Conservation (phyloP, 2,113 vertebrate species). For the Triplophysa rosa region DNA sequence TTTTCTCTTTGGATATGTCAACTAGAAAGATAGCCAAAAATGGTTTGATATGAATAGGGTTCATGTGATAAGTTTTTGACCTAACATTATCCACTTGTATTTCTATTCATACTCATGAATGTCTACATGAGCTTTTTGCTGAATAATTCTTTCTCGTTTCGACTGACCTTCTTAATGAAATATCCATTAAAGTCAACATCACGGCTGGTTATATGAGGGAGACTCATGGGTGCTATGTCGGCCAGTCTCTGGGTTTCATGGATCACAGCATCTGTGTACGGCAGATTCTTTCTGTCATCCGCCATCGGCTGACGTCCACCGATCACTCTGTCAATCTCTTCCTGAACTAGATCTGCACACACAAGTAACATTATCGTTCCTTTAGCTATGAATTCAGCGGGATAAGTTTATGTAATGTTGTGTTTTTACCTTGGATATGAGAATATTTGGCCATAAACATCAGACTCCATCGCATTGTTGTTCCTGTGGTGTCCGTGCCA, state of each 20-base stretch:
- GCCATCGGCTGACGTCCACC: conserved; percentile 59
- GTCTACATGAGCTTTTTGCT: too few species aligned
- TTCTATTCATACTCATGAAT: too few species aligned
- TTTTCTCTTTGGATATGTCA: too few species aligned
- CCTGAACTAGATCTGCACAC: conserved; percentile 63
- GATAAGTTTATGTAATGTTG: background rate
- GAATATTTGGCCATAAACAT: conserved; percentile 69
- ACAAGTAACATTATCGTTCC: background rate
- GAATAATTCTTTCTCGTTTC: background rate
- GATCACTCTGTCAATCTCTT: conserved; percentile 66
- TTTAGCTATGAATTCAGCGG: background rate
- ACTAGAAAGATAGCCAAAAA: too few species aligned
- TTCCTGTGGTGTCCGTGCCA: conserved; percentile 66
- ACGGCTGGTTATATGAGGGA: conserved; percentile 42
- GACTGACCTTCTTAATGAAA: conserved; percentile 49
- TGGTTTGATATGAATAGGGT: too few species aligned
- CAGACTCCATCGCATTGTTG: conserved; percentile 62
- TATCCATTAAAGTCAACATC: conserved; percentile 48
- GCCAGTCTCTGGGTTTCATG: conserved; percentile 71
- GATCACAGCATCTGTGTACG: conserved; percentile 70
- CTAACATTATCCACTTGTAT: too few species aligned
- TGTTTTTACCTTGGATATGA: conserved; percentile 68
- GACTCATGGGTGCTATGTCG: conserved; percentile 59
- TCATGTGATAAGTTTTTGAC: too few species aligned
- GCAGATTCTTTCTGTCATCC: conserved; percentile 65